Evolutionary conservation across 2,888 invertebrate genomes (phyloP).

Genomic region (Dusona sp.): DNA sequence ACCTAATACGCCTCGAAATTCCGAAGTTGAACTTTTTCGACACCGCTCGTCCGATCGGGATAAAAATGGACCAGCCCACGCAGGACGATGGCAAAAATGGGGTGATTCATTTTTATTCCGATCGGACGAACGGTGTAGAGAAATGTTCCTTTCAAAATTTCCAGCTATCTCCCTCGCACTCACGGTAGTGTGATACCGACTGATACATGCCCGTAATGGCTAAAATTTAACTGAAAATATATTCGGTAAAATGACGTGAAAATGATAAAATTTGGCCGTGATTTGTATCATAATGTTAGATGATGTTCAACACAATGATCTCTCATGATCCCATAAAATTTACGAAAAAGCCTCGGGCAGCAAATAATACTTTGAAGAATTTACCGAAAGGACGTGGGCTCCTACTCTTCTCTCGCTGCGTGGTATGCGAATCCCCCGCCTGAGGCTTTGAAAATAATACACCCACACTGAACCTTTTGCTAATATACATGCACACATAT

Average conservation of each 20-base stretch:
- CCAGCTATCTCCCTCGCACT: no score
- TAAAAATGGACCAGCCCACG: no score
- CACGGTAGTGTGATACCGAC: no score
- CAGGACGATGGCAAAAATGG: no score
- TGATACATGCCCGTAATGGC: no score
- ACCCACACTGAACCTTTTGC: conserved; percentile 36
- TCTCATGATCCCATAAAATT: conserved; percentile 19
- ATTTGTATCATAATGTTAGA: conserved; percentile 8
- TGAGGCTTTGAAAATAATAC: conserved; percentile 45
- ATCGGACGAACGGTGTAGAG: no score
- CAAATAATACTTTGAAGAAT: conserved; percentile 54
- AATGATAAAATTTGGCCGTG: conserved; percentile 21
- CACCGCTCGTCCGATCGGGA: no score
- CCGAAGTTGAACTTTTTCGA: no score
- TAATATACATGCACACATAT: conserved; percentile 11
- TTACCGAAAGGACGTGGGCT: conserved; percentile 32
- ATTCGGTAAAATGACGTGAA: not conserved
- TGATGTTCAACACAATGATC: conserved; percentile 24
- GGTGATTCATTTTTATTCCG: no score
- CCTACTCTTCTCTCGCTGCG: not conserved
- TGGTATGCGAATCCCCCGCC: conserved; percentile 23
- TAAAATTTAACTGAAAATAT: not conserved
- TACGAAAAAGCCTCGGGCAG: conserved; percentile 37
- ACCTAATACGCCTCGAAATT: no score
- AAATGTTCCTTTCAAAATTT: no score